Conservation (phyloP, 1,140 invertebrate species). For the Pachyrhynchus sulphureomaculatus region DNA sequence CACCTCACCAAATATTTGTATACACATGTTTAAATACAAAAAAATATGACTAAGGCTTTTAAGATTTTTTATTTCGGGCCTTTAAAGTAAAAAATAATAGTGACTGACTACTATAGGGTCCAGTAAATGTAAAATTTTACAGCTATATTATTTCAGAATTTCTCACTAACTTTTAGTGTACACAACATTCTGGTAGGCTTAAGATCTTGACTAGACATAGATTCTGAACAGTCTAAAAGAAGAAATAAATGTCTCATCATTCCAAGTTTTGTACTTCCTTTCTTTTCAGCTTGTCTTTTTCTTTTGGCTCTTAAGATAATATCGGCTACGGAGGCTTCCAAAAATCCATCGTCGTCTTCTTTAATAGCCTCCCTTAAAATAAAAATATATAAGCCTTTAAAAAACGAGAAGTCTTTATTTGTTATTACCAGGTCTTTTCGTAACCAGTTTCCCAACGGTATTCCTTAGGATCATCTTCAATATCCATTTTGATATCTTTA, state of each 20-base stretch:
- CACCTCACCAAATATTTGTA: too few species aligned
- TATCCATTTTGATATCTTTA: conserved; percentile 55
- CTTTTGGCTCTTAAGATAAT: conserved; percentile 87
- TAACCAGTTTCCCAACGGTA: conserved; percentile 97
- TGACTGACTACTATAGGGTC: too few species aligned
- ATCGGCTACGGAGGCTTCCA: conserved; percentile 87
- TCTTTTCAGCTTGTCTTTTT: conserved; percentile 70
- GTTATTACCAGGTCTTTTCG: conserved; percentile 87
- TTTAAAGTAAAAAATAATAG: too few species aligned
- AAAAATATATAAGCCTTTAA: conserved; percentile 15
- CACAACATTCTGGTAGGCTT: conserved; percentile 92
- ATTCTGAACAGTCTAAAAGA: conserved; percentile 88
- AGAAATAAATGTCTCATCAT: conserved; percentile 96
- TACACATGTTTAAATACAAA: too few species aligned
- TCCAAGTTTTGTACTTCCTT: conserved; percentile 78
- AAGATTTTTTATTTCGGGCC: too few species aligned
- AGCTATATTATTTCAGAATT: too few species aligned
- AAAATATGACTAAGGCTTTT: too few species aligned
- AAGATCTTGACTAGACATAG: conserved; percentile 92
- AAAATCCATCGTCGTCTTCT: conserved; percentile 90
- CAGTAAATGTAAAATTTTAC: too few species aligned
- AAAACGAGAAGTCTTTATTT: conserved; percentile 2
- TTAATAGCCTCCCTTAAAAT: conserved; percentile 89
- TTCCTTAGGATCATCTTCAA: conserved; percentile 86
- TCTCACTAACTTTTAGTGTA: conserved; percentile 74